Evolutionary conservation across 2,113 vertebrate species (phyloP).

Genomic region (Tylochromis polylepis): DNA sequence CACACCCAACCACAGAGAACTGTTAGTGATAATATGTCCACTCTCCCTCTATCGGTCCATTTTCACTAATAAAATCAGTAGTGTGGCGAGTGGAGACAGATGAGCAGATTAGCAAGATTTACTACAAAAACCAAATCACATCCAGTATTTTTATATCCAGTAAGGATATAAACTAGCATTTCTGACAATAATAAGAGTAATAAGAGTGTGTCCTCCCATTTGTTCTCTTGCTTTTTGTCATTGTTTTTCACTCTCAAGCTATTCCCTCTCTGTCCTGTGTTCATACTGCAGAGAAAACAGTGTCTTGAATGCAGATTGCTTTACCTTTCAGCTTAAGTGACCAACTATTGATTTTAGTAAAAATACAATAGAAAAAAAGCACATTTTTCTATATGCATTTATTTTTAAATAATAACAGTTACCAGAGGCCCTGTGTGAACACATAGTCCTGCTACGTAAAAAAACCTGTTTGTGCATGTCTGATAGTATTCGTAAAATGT

Average conservation of each 20-base stretch:
- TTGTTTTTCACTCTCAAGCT: slow-evolving; percentile 2
- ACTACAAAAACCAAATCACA: not conserved
- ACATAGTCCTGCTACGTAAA: not conserved
- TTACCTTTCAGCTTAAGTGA: not conserved
- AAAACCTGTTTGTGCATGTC: not conserved
- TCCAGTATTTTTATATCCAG: not conserved
- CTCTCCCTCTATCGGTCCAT: not conserved
- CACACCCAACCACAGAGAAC: not conserved
- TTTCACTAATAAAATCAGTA: slow-evolving; percentile 32
- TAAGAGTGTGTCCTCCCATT: not conserved
- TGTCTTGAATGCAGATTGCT: slow-evolving; percentile 11
- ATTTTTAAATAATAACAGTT: not conserved
- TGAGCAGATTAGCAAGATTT: slow-evolving; percentile 25
- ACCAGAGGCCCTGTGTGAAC: not conserved
- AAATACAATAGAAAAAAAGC: not conserved
- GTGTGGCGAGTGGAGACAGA: not conserved
- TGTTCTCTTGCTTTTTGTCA: not conserved
- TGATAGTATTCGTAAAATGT: not conserved
- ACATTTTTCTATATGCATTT: not conserved
- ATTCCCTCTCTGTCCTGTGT: not conserved
- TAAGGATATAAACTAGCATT: not conserved
- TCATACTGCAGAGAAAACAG: not conserved
- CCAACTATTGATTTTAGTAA: not conserved
- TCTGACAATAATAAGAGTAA: not conserved
- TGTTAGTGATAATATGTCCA: not conserved